Base-by-base conservation (phyloP, 2,888 invertebrate species). In the Augiades crinisus region DNA sequence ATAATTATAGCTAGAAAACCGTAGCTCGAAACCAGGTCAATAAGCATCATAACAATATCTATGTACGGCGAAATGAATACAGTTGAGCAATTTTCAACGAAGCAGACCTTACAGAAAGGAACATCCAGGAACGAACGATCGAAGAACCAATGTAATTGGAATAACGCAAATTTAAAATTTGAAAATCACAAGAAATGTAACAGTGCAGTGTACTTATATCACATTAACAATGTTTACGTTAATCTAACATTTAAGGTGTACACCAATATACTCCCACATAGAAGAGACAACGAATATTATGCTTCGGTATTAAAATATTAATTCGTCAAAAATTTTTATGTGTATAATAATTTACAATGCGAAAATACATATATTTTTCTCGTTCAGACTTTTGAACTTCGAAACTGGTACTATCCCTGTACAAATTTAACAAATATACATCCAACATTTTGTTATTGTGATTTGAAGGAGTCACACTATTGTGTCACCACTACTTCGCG, bases 321-420 rank as follows among this genome's bases (percentile, higher is more conserved):
- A 79, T 85, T 85, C 78, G 71, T 82, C 82, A 73, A 77, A 75
- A 67, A 76, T 70, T 85, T n/a, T 88, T 87, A 75, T 65, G 87
- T 88, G 89, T 87, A 82, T 81, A 84, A 65, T 79, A 79, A 75
- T 78, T 79, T 84, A 89, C 86, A 86, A 85, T 87, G 88, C 75
- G 86, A 88, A 88, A 89, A 88, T 87, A 88, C 87, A 85, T 79
- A 41, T 72, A 72, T 70, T 71, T 75, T 78, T 33, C 70, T 67
- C 75, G 86, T 87, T 89, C 89, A 88, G 87, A 87, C 89, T 89
- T 88, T 79, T 75, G 87, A 86, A 86, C 89, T 72, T 77, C 77
- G 63, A 78, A 82, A 78, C 75, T 79, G 79, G 72, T 78, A 75
- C 74, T 75, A 63, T 88, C 89, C 89, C 89, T 88, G 89, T 89